A percentile compares a stretch with the other conserved stretches of the same genome.
phyloP scores from a whole-genome alignment of 2,888 invertebrate species.

The Boloria euphrosyne region DNA sequence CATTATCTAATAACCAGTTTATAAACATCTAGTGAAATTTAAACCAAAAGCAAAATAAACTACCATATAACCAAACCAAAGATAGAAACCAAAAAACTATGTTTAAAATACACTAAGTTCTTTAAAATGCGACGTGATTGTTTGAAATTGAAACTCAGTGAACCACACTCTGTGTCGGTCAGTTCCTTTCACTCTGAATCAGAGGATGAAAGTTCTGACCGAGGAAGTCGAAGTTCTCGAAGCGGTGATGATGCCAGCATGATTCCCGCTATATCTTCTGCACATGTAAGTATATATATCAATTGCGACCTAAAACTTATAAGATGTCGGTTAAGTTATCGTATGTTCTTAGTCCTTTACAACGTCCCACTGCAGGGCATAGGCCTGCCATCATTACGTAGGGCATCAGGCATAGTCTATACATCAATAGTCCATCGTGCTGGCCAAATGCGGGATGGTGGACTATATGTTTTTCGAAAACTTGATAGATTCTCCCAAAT shows the following conservation, averaged over 20 bases:
- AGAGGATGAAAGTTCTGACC: constrained; percentile 68
- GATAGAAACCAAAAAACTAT: constrained; percentile 36
- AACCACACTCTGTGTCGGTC: constrained; percentile 64
- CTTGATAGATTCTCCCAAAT: too few relatives aligned
- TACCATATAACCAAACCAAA: constrained; percentile 45
- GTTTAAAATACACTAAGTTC: constrained; percentile 8
- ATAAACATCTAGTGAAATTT: not conserved
- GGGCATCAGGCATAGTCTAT: too few relatives aligned
- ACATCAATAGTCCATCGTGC: too few relatives aligned
- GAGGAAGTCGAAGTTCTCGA: constrained; percentile 56
- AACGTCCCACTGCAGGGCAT: too few relatives aligned
- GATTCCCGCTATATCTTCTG: constrained; percentile 52
- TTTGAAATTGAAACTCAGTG: constrained; percentile 73
- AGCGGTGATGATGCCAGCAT: constrained; percentile 55
- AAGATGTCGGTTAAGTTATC: too few relatives aligned
- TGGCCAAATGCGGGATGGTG: too few relatives aligned
- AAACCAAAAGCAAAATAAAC: constrained; percentile 26
- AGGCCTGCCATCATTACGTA: too few relatives aligned
- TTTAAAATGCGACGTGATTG: constrained; percentile 70
- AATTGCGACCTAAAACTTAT: not conserved
- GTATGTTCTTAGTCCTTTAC: too few relatives aligned
- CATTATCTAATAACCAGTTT: not conserved
- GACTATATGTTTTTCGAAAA: too few relatives aligned
- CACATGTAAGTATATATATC: constrained; percentile 58
- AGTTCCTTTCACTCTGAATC: constrained; percentile 72